A percentile compares a stretch with the other conserved stretches of the same genome.
phyloP scores from a whole-genome alignment of 1,140 invertebrate species.

The Philopotamus ludificatus region DNA sequence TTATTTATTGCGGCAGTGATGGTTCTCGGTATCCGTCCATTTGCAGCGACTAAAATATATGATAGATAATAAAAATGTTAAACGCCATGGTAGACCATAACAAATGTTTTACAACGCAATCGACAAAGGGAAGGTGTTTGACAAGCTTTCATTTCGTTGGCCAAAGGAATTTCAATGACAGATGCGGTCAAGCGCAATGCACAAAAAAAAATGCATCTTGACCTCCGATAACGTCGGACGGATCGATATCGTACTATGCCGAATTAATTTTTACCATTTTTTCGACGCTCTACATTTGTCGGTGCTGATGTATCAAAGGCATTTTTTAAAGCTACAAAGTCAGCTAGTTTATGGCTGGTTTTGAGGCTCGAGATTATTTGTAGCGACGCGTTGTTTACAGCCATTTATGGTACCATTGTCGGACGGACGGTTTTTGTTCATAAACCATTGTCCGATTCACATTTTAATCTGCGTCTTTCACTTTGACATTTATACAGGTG shows the following conservation, averaged over 20 bases:
- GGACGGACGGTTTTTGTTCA: constrained; percentile 30
- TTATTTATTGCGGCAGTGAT: constrained; percentile 13
- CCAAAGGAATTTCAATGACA: too few species aligned
- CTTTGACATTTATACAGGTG: constrained; percentile 9
- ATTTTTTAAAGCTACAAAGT: constrained; percentile 17
- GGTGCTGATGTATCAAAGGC: background rate
- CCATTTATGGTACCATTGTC: constrained; percentile 38
- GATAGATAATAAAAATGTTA: constrained; percentile 29
- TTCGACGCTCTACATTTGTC: too few species aligned
- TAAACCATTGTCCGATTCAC: constrained; percentile 30
- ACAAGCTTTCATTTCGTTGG: constrained; percentile 11
- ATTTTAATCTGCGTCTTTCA: constrained; percentile 35
- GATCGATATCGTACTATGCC: too few species aligned
- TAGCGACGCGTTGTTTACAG: constrained; percentile 36
- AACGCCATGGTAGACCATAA: constrained; percentile 16
- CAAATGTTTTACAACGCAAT: constrained; percentile 24
- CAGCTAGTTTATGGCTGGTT: constrained; percentile 27
- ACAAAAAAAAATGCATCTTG: too few species aligned
- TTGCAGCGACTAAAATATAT: constrained; percentile 29
- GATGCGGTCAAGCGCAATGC: too few species aligned
- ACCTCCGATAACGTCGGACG: too few species aligned
- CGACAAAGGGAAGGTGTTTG: constrained; percentile 10
- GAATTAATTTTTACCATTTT: background rate
- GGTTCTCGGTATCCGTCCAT: constrained; percentile 17
- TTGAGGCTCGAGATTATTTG: constrained; percentile 27